phyloP scores from a whole-genome alignment of 2,797 vertebrate species.

The Oreortyx pictus region DNA sequence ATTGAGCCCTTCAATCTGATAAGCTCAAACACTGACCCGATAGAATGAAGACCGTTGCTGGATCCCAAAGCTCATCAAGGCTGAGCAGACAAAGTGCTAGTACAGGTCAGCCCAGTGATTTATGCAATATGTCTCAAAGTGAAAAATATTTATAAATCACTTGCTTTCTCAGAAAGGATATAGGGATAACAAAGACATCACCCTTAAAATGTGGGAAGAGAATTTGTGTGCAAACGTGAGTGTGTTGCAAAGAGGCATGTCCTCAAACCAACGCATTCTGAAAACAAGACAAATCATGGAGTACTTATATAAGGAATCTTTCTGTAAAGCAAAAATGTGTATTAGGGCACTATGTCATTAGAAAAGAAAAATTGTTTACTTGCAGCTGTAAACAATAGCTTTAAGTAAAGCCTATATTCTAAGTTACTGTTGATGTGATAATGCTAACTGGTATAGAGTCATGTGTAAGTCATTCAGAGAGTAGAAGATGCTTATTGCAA shows the following conservation, averaged over 20 bases:
- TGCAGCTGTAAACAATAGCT: background rate
- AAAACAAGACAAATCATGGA: background rate
- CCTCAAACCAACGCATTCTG: slow-evolving; percentile 2
- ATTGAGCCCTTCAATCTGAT: background rate
- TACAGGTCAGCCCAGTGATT: background rate
- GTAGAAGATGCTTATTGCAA: background rate
- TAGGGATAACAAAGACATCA: slow-evolving; percentile 16
- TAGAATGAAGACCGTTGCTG: background rate
- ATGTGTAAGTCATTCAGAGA: background rate
- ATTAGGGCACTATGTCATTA: background rate
- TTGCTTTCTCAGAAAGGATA: slow-evolving; percentile 8
- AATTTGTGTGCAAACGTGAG: background rate
- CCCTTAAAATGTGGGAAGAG: slow-evolving; percentile 23
- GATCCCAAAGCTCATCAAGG: background rate
- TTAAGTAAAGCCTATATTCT: background rate
- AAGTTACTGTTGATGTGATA: background rate
- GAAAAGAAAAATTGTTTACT: background rate
- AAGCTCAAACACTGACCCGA: background rate
- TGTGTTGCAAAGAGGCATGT: background rate
- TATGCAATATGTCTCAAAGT: slow-evolving; percentile 21
- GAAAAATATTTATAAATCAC: slow-evolving; percentile 45
- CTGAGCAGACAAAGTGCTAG: background rate
- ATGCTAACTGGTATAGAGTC: background rate
- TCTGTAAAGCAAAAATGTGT: background rate
- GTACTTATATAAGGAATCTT: background rate